Conservation (phyloP, 2,888 invertebrate genomes). For the Drosophila leonis region DNA sequence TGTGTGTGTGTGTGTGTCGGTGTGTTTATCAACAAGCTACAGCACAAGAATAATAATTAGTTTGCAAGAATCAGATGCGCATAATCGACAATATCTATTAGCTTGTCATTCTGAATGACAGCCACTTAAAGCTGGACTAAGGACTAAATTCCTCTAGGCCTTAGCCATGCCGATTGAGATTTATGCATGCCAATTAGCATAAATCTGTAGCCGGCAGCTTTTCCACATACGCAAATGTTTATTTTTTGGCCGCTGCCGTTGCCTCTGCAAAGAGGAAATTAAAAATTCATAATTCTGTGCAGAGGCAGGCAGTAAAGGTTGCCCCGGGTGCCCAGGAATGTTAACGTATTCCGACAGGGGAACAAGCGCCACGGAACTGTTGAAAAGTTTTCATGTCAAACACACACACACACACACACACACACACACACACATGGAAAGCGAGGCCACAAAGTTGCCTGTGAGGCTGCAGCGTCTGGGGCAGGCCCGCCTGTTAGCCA, state of each 20-base stretch:
- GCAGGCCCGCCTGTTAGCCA: conserved; percentile 21
- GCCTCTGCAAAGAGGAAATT: conserved; percentile 41
- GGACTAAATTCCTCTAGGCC: conserved; percentile 25
- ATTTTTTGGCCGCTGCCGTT: conserved; percentile 4
- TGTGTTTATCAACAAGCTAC: conserved; percentile 3
- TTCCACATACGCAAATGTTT: conserved; percentile 2
- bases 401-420: conserved; percentile 18
- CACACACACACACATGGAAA: not conserved
- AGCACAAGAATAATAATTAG: conserved; percentile 11
- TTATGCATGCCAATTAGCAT: conserved; percentile 35
- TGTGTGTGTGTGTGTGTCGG: not conserved
- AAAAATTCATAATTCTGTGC: conserved; percentile 46
- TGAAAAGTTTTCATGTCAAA: conserved; percentile 39
- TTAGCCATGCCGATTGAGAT: conserved; percentile 2
- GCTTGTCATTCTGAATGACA: conserved; percentile 12
- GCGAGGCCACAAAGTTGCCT: conserved; percentile 5
- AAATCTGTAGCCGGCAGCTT: conserved; percentile 19
- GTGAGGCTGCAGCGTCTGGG: conserved; percentile 21
- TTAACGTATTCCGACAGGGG: conserved; percentile 16
- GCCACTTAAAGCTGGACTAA: conserved; percentile 10
- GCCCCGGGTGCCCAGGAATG: conserved; percentile 22
- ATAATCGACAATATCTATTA: conserved; percentile 24
- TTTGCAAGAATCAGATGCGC: not conserved
- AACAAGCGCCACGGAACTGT: conserved; percentile 7
- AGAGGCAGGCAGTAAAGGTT: not conserved